These are phyloP conservation scores for Caerostris extrusa DNA, from an alignment of 1,140 invertebrate species.

Conservation along the genomic window DNA sequence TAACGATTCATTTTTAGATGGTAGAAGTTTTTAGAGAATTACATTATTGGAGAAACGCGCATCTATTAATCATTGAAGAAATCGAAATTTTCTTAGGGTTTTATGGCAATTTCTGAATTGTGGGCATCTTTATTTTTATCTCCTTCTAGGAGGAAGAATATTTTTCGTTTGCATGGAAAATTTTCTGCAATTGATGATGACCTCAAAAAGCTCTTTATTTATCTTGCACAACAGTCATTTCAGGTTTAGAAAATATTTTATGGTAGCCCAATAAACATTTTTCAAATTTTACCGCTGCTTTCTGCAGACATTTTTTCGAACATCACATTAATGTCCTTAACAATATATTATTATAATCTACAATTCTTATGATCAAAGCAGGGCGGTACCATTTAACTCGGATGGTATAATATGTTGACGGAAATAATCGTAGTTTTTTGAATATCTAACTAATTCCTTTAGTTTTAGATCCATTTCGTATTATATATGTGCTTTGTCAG, in stretches of 20 bases:
- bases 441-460: too few species aligned
- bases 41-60: slow-evolving; percentile 27
- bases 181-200: neutral
- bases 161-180: slow-evolving; percentile 32
- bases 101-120: slow-evolving; percentile 11
- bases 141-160: neutral
- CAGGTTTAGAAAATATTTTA: neutral
- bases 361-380: too few species aligned
- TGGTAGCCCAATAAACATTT: neutral
- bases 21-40: slow-evolving; percentile 26
- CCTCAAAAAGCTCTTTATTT: neutral
- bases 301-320: neutral
- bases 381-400: too few species aligned
- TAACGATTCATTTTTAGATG: slow-evolving; percentile 42
- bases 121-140: neutral
- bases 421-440: too few species aligned
- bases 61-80: neutral
- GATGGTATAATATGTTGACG: too few species aligned
- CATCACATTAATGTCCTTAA: too few species aligned
- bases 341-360: too few species aligned
- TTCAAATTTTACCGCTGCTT: neutral
- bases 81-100: slow-evolving; percentile 39
- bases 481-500: too few species aligned
- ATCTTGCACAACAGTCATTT: neutral
- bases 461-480: too few species aligned